Evolutionary conservation across 2,113 vertebrate genomes (phyloP), one percentile per base, ranked within the genome.

Genomic region (Alces alces): DNA sequence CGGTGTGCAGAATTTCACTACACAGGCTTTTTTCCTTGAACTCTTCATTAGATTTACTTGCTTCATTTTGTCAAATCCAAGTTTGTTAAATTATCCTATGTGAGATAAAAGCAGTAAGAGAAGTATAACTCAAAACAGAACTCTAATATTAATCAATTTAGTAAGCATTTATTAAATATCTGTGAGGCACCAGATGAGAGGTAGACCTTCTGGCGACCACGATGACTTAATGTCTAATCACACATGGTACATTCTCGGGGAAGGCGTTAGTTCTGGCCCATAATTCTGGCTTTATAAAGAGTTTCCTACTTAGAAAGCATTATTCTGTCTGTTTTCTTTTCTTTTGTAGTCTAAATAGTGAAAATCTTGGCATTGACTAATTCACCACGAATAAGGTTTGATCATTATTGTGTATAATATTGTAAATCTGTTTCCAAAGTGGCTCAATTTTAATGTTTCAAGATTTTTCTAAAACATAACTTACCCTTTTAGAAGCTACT

Each of bases 391-490:
- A 27, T 66, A 95, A 92, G n/a, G 11, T 30, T 92, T 52, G 19
- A 80, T 82, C 36, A 85, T 82, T 70, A 27, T 96, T 95, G 23
- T 95, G 93, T 70, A 52, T 85, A 70, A 86, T 87, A 28, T 55
- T 93, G 9, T 52, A 94, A 93, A 93, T 88, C 19, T 83, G 1
- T 96, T 94, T 93, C 61, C 78, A 66, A 93, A 91, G 54, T 7
- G 76, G 52, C 21, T 94, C 47, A 93, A 12, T 45, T 92, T 97
- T 89, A 83, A 43, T 58, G 15, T 80, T 97, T 96, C 58, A 94
- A 76, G 8, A 93, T 94, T 96, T 94, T 47, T 95, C 60, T 94
- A 43, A 92, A 95, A 92, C 92, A 50, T 28, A 94, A 80, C 2
- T 91, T 95, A 54, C 19, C 9, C 33, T 95, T 97, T 93, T n/a